A percentile compares a stretch with the other conserved stretches of the same genome.
These are phyloP conservation scores for Botia almorhae DNA, from an alignment of 2,797 vertebrate species.

Conservation along the genomic window DNA sequence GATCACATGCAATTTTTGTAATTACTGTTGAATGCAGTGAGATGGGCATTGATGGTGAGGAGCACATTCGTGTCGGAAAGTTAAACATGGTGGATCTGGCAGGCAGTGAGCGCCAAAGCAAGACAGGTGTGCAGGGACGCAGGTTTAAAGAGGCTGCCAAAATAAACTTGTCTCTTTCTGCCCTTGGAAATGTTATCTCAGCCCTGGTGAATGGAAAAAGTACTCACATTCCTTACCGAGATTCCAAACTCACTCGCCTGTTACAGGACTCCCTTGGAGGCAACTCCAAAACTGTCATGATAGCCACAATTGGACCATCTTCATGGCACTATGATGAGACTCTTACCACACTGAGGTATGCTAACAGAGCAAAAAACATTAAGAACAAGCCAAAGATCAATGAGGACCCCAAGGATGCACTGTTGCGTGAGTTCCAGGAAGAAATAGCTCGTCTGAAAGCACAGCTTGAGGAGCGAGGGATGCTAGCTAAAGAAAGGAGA, in stretches of 20 bases:
- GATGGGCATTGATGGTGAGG: constrained; percentile 85
- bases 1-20: constrained; percentile 94
- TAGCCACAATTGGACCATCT: constrained; percentile 91
- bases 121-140: constrained; percentile 83
- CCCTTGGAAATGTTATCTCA: constrained; percentile 95
- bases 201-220: constrained; percentile 90
- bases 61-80: constrained; percentile 96
- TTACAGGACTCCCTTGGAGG: constrained; percentile 96
- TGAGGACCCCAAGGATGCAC: constrained; percentile 94
- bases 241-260: constrained; percentile 95
- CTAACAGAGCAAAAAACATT: constrained; percentile 96
- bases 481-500: constrained; percentile 89
- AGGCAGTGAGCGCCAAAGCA: constrained; percentile 93
- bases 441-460: constrained; percentile 92
- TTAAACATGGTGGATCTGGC: constrained; percentile 98
- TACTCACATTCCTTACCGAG: constrained; percentile 93
- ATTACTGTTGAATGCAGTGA: constrained; percentile 94
- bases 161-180: constrained; percentile 96
- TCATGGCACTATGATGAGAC: constrained; percentile 90
- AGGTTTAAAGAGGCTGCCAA: constrained; percentile 95
- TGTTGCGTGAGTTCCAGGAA: constrained; percentile 94
- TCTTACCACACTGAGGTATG: constrained; percentile 92
- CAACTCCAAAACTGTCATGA: constrained; percentile 96
- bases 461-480: constrained; percentile 90
- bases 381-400: constrained; percentile 96